Conservation (phyloP, 2,888 invertebrate genomes). For the Globia sparganii region DNA sequence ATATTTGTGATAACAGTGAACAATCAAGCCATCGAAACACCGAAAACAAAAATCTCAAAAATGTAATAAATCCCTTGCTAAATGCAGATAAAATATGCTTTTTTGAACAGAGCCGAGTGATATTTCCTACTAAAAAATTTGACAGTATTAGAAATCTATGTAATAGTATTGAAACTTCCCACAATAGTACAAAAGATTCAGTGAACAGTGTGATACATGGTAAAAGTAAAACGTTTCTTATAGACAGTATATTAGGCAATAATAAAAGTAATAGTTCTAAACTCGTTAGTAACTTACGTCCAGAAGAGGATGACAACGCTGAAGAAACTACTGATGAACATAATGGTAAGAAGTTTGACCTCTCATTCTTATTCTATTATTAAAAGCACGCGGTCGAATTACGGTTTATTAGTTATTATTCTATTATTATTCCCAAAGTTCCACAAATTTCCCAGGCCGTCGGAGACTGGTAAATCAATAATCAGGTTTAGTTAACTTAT, state of each 20-base stretch:
- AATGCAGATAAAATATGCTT: constrained; percentile 75
- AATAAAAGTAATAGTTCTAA: constrained; percentile 74
- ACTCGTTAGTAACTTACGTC: constrained; percentile 61
- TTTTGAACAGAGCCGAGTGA: constrained; percentile 75
- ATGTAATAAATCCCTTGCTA: constrained; percentile 68
- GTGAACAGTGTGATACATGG: constrained; percentile 71
- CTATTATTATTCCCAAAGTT: not conserved
- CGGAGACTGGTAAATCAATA: not conserved
- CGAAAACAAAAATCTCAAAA: constrained; percentile 69
- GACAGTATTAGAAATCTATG: constrained; percentile 71
- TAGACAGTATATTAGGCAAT: constrained; percentile 90
- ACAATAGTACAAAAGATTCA: constrained; percentile 71
- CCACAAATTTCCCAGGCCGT: not conserved
- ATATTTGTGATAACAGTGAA: constrained; percentile 87
- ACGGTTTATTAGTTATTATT: not conserved
- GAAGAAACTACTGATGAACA: constrained; percentile 87
- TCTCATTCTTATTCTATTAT: not conserved
- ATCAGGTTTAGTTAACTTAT: not conserved
- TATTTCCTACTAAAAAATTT: constrained; percentile 75
- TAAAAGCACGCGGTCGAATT: not conserved
- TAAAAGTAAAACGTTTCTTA: constrained; percentile 89
- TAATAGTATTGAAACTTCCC: constrained; percentile 70
- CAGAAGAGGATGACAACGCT: constrained; percentile 73
- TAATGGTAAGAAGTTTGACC: constrained; percentile 77
- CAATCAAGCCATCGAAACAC: constrained; percentile 66